Evolutionary conservation across 2,113 vertebrate species (phyloP).

Genomic region (Lipotes vexillifer): DNA sequence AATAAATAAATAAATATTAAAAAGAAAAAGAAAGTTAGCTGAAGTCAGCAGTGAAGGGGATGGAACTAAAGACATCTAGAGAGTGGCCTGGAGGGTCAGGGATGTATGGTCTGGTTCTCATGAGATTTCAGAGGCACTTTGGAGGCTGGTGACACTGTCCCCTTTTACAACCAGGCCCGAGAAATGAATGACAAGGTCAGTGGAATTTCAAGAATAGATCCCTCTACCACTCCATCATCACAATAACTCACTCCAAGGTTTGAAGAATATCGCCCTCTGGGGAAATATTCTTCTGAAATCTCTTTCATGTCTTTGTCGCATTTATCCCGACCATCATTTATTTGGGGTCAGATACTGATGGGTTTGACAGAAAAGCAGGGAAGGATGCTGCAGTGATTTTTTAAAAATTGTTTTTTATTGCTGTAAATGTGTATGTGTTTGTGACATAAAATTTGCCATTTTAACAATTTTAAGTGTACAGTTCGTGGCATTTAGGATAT

Average conservation of each 20-base stretch:
- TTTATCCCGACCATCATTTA: background rate
- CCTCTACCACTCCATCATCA: background rate
- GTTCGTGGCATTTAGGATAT: background rate
- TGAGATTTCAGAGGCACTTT: background rate
- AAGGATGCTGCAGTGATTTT: background rate
- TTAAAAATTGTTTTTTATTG: background rate
- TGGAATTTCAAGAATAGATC: slow-evolving; percentile 17
- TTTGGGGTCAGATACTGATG: background rate
- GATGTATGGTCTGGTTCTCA: background rate
- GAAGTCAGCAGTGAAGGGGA: background rate
- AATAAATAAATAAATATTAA: too few relatives aligned
- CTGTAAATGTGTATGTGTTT: background rate
- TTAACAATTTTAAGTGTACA: background rate
- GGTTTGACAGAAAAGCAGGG: background rate
- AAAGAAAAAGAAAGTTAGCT: too few relatives aligned
- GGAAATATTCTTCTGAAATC: background rate
- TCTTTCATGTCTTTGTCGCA: background rate
- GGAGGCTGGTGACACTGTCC: background rate
- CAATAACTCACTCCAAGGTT: background rate
- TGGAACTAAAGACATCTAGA: background rate
- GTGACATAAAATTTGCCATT: background rate
- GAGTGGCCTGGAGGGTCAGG: background rate
- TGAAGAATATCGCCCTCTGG: background rate
- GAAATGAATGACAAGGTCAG: slow-evolving; percentile 39
- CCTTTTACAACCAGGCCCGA: background rate